phyloP scores from a whole-genome alignment of 2,113 vertebrate genomes.

The Aspiorhynchus laticeps region DNA sequence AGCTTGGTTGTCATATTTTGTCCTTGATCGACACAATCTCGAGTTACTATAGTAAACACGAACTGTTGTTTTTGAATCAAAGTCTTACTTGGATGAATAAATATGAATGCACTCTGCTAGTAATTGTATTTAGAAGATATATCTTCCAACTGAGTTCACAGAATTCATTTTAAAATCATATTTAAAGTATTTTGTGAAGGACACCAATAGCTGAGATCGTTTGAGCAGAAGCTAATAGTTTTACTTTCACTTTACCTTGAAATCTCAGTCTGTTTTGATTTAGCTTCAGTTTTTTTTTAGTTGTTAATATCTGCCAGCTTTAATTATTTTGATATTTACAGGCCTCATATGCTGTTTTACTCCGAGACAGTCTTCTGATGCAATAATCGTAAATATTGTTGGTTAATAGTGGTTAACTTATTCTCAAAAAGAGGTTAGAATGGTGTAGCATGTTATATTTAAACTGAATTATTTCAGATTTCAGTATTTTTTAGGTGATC shows the following conservation, averaged over 20 bases:
- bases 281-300: background rate
- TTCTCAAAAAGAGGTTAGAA: too few species aligned
- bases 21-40: background rate
- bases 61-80: too few species aligned
- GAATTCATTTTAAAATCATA: background rate
- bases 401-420: too few species aligned
- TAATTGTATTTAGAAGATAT: too few species aligned
- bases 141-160: background rate
- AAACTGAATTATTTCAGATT: too few species aligned
- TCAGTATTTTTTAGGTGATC: too few species aligned
- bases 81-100: background rate
- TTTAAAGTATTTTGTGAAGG: background rate
- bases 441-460: too few species aligned
- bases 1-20: background rate
- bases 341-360: background rate
- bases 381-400: too few species aligned
- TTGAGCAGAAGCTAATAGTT: background rate
- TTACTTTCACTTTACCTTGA: conserved; percentile 13
- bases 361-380: too few species aligned
- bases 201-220: background rate
- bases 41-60: background rate
- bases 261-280: background rate
- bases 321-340: too few species aligned
- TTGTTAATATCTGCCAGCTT: too few species aligned
- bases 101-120: background rate